Base-by-base conservation (phyloP, 1,140 invertebrate genomes). In the Bombus consobrinus region DNA sequence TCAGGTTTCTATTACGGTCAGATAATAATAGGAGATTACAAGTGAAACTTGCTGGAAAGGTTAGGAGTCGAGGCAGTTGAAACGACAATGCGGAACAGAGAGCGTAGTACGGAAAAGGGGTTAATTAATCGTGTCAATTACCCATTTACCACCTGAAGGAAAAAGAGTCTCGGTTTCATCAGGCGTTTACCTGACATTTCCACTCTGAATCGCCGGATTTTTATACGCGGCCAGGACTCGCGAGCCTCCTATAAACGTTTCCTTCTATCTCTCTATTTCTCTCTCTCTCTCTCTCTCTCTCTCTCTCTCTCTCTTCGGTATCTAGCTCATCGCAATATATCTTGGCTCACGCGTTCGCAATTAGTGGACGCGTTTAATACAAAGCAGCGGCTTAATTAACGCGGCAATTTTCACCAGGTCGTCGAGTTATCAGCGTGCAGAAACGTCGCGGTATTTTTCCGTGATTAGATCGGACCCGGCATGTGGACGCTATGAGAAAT, bases 91-190 rank as follows among this genome's bases (percentile, higher is more conserved):
- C 34, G 57, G 53, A 57, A 64, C 57, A 80, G 41, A 81, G 37
- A 62, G 28, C 68, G 57, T 53, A 53, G 34, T 41, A 71, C 59
- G 47, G 73, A 87, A 87, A 78, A 62, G 47, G 76, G 82, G 82
- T 85, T 88, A 90, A 90, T 92, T 92, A 87, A 91, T 89, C 77
- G 88, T 88, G 78, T 87, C 86, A 86, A 91, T 90, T 91, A 92
- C 86, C 87, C 82, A 75, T 90, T 92, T 91, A 89, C 86, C 84
- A 64, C 85, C 62, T 83, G 72, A 57, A 76, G 62, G 53, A 68
- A 92, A 92, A 92, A 92, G 90, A 91, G 90, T 92, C 91, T 92
- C 91, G 39, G 87, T 92, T 92, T 92, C 91, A 88, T 92, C 88
- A 79, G 87, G 43, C 78, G 80, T 90, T 90, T 90, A 86, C 88